Conservation (phyloP, 2,113 vertebrate species). For the Phoxinus phoxinus region DNA sequence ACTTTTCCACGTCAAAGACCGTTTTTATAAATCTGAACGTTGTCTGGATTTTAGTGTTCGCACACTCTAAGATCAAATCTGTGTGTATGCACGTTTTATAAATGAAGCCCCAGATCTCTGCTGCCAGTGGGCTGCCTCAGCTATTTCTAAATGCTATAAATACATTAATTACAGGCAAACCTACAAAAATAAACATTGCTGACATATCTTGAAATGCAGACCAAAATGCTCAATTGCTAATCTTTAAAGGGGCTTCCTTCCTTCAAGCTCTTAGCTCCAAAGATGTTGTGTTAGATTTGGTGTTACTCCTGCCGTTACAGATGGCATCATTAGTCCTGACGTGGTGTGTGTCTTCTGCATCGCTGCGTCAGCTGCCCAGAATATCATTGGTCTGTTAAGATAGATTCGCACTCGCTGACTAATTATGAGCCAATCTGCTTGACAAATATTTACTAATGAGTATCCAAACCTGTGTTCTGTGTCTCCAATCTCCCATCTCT, state of each 20-base stretch:
- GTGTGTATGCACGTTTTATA: no score
- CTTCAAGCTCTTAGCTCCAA: not conserved
- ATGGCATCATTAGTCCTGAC: constrained; percentile 54
- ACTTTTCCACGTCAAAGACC: no score
- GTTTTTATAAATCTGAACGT: no score
- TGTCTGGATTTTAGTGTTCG: no score
- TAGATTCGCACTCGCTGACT: constrained; percentile 43
- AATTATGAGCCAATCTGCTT: constrained; percentile 46
- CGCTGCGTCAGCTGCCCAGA: constrained; percentile 50
- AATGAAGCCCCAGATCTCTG: not conserved
- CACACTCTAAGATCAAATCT: no score
- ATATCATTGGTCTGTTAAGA: constrained; percentile 46
- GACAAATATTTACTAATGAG: constrained; percentile 53
- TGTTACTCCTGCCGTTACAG: constrained; percentile 57
- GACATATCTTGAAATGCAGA: not conserved
- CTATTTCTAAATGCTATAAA: not conserved
- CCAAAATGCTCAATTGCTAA: not conserved
- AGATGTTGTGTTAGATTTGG: constrained; percentile 22
- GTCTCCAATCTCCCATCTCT: constrained; percentile 29
- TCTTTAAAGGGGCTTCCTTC: not conserved
- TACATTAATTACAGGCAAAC: not conserved
- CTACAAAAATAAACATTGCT: constrained; percentile 17
- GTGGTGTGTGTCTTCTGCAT: constrained; percentile 37
- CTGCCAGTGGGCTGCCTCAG: constrained; percentile 14
- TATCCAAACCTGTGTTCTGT: constrained; percentile 32